Conservation (phyloP, 2,797 vertebrate species). For the Schizopygopsis pylzovi region DNA sequence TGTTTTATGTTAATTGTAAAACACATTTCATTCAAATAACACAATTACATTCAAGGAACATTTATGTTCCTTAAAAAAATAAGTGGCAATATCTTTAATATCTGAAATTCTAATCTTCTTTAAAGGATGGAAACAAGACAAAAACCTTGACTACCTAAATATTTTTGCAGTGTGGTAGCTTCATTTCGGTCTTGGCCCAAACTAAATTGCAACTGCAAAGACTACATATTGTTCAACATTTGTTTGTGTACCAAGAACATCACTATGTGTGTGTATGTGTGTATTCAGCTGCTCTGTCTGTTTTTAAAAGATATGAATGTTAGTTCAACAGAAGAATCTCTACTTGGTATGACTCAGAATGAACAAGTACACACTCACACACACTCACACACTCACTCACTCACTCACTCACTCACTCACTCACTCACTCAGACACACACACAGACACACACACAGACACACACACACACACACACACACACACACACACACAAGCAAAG, state of each 20-base stretch:
- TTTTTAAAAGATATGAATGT: conserved; percentile 4
- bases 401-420: too few species aligned
- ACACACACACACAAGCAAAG: conserved; percentile 19
- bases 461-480: conserved; percentile 36
- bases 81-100: neutral
- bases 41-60: neutral
- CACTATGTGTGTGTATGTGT: neutral
- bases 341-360: too few species aligned
- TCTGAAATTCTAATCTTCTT: neutral
- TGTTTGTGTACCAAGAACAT: neutral
- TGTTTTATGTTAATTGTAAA: neutral
- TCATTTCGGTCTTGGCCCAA: neutral
- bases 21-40: neutral
- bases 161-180: neutral
- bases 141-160: neutral
- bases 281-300: neutral
- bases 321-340: neutral
- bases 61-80: neutral
- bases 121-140: neutral
- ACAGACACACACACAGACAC: too few species aligned
- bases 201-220: neutral
- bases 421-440: too few species aligned
- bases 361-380: conserved; percentile 15
- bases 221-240: neutral
- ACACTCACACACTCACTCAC: too few species aligned